Percentiles rank a stretch among this genome's conserved stretches.
Evolutionary conservation across 2,888 invertebrate genomes (phyloP).

Genomic region (Selenia dentaria): DNA sequence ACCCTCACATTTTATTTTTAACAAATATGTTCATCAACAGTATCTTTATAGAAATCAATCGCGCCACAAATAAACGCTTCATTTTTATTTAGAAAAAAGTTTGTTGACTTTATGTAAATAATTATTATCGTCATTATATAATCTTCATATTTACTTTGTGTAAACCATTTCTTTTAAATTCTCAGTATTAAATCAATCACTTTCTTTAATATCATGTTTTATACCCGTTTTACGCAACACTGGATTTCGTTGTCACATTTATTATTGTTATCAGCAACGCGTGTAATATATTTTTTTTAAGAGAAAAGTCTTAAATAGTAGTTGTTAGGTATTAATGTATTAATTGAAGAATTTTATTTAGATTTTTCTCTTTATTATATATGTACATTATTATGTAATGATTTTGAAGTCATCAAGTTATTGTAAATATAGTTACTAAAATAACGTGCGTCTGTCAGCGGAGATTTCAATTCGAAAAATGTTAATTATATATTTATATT

Average conservation of each 20-base stretch:
- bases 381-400: constrained; percentile 75
- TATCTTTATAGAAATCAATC: constrained; percentile 34
- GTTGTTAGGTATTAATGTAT: constrained; percentile 82
- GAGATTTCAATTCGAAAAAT: constrained; percentile 54
- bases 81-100: constrained; percentile 47
- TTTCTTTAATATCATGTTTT: constrained; percentile 44
- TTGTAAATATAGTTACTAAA: constrained; percentile 81
- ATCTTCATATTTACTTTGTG: constrained; percentile 38
- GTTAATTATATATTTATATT: constrained; percentile 78
- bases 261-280: constrained; percentile 74
- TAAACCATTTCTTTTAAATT: constrained; percentile 35
- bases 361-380: constrained; percentile 82
- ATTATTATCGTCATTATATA: constrained; percentile 54
- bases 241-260: constrained; percentile 67
- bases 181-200: constrained; percentile 68
- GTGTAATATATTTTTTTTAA: constrained; percentile 82
- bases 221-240: constrained; percentile 56
- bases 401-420: constrained; percentile 78
- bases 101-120: constrained; percentile 79
- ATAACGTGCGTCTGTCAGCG: constrained; percentile 70
- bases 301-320: constrained; percentile 82
- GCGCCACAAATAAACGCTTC: constrained; percentile 50
- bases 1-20: constrained; percentile 2
- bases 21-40: no score
- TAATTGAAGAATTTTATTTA: constrained; percentile 83